Conservation (phyloP, 2,888 invertebrate species). For the Hemistola chrysoprasaria region DNA sequence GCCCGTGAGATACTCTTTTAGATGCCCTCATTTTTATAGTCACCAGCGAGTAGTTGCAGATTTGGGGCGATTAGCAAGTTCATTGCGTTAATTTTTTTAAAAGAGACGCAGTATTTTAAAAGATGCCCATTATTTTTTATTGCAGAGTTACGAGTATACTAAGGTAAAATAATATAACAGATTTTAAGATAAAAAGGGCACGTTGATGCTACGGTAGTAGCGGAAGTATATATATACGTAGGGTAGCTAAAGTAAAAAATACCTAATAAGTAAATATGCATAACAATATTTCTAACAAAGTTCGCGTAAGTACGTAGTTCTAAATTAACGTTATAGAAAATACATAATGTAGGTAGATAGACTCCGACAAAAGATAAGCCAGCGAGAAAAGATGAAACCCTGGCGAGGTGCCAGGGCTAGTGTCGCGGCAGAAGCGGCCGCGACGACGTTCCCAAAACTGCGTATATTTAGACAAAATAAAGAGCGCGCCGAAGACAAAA, state of each 20-base stretch:
- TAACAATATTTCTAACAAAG: too few relatives aligned
- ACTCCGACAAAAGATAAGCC: conserved; percentile 62
- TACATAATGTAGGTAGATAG: conserved; percentile 28
- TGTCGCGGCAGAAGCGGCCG: conserved; percentile 72
- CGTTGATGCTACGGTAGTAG: too few relatives aligned
- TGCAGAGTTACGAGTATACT: too few relatives aligned
- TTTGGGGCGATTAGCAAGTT: conserved; percentile 7
- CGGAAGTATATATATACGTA: too few relatives aligned
- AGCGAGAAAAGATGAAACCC: conserved; percentile 63
- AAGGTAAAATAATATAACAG: too few relatives aligned
- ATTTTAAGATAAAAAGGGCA: too few relatives aligned
- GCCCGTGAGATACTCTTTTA: conserved; percentile 33
- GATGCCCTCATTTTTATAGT: conserved; percentile 33
- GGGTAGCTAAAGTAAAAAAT: too few relatives aligned
- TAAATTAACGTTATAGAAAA: not conserved
- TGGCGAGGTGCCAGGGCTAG: conserved; percentile 67
- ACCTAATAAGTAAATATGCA: too few relatives aligned
- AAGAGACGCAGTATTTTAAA: too few relatives aligned
- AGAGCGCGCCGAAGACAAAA: conserved; percentile 81
- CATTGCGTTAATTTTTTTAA: too few relatives aligned
- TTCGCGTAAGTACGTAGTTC: too few relatives aligned
- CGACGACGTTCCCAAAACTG: conserved; percentile 81
- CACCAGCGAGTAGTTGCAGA: conserved; percentile 14
- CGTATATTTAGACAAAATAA: conserved; percentile 83
- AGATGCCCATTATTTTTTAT: too few relatives aligned